phyloP scores from a whole-genome alignment of 2,113 vertebrate species.

The Mormyrus lacerda region DNA sequence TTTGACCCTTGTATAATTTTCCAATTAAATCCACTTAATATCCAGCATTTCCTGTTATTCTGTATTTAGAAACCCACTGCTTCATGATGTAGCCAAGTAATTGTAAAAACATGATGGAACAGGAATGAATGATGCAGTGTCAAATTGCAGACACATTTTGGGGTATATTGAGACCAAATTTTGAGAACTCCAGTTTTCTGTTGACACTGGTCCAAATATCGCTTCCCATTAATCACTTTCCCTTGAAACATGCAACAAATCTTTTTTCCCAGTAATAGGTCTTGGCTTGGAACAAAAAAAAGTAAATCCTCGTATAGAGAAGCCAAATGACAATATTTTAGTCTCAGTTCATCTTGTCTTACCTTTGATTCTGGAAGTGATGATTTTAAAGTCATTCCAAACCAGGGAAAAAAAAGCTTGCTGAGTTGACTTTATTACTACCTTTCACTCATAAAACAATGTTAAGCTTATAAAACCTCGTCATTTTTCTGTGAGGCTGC shows the following conservation, averaged over 20 bases:
- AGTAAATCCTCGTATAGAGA: constrained; percentile 11
- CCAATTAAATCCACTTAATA: neutral
- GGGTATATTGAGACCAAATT: constrained; percentile 9
- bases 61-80: constrained; percentile 12
- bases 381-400: constrained; percentile 12
- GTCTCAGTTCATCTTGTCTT: constrained; percentile 28
- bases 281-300: constrained; percentile 34
- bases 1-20: constrained; percentile 15
- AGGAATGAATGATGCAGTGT: constrained; percentile 22
- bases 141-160: constrained; percentile 19
- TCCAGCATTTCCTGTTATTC: constrained; percentile 4
- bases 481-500: neutral
- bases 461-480: neutral
- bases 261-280: constrained; percentile 37
- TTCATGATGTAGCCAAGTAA: constrained; percentile 24
- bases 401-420: neutral
- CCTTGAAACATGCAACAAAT: constrained; percentile 32
- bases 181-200: constrained; percentile 22
- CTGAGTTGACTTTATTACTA: neutral
- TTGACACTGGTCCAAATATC: constrained; percentile 31
- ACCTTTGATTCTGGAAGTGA: constrained; percentile 22
- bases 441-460: neutral
- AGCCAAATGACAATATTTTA: constrained; percentile 24
- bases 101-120: constrained; percentile 22
- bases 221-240: constrained; percentile 27